A percentile compares a stretch with the other conserved stretches of the same genome.
These are phyloP conservation scores for Miltochrista miniata DNA, from an alignment of 2,888 invertebrate genomes.

Conservation along the genomic window DNA sequence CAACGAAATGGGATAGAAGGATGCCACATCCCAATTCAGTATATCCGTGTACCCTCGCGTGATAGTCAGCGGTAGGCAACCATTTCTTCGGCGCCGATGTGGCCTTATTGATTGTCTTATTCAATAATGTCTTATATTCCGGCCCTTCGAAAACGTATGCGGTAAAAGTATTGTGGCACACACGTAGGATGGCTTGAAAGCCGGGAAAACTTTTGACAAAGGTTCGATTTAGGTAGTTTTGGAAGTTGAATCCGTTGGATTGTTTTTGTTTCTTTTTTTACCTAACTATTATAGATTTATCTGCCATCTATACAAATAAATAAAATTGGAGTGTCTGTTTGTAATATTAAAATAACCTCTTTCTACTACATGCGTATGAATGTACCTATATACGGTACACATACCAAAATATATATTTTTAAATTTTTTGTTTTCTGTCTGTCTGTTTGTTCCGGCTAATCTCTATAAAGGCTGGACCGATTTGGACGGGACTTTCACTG, in stretches of 20 bases:
- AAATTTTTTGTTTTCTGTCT: too few relatives aligned
- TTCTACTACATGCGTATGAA: too few relatives aligned
- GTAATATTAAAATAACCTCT: too few relatives aligned
- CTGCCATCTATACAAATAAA: too few relatives aligned
- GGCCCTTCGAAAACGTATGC: constrained; percentile 24
- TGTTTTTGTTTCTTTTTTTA: neutral
- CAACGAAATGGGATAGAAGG: neutral
- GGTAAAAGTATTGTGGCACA: constrained; percentile 18
- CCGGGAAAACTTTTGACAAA: neutral
- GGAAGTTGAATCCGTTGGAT: too few relatives aligned
- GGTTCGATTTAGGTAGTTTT: neutral
- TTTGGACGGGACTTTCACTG: too few relatives aligned
- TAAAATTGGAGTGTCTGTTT: too few relatives aligned
- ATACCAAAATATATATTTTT: too few relatives aligned
- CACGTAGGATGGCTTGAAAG: constrained; percentile 7
- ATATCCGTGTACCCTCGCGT: constrained; percentile 17
- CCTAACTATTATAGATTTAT: too few relatives aligned
- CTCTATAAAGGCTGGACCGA: too few relatives aligned
- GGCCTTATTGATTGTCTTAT: constrained; percentile 28
- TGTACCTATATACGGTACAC: too few relatives aligned
- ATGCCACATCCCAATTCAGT: constrained; percentile 8
- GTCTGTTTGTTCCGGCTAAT: too few relatives aligned
- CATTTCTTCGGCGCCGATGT: constrained; percentile 22
- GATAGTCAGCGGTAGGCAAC: constrained; percentile 18
- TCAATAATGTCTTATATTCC: constrained; percentile 15